Conservation (phyloP, 30 jellyfish, hydroid and myxozoan genomes). For the Aurelia coerulea region DNA sequence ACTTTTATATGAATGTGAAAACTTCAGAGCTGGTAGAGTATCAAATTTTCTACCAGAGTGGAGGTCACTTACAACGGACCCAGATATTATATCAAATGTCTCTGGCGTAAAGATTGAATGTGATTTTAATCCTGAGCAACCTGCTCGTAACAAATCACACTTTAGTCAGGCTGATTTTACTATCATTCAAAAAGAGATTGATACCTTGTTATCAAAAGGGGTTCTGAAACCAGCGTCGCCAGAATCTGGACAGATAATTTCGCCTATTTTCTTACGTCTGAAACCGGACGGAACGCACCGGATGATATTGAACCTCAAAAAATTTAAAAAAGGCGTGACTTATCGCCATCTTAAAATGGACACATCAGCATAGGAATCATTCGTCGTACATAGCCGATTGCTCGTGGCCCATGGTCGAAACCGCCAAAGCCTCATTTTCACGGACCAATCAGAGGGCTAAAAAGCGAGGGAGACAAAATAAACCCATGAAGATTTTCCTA, state of each 20-base stretch:
- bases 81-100: conserved; percentile 7
- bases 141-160: not conserved
- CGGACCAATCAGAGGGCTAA: no score
- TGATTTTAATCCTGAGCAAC: not conserved
- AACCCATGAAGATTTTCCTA: no score
- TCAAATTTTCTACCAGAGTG: not conserved
- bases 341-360: not conserved
- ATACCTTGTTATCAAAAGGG: not conserved
- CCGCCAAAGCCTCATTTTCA: no score
- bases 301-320: not conserved
- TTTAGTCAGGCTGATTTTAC: not conserved
- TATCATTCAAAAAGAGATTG: not conserved
- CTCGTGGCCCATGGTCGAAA: no score
- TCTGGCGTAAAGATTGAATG: conserved; percentile 5
- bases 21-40: conserved; percentile 22
- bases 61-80: not conserved
- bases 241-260: conserved; percentile 7
- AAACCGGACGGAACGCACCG: conserved; percentile 14
- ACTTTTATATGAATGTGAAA: not conserved
- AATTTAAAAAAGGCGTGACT: not conserved
- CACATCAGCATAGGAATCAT: no score
- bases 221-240: not conserved
- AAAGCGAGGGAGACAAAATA: no score
- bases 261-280: not conserved
- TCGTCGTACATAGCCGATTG: no score